A percentile compares a stretch with the other conserved stretches of the same genome.
These are phyloP conservation scores for Lasioglossum calceatum DNA, from an alignment of 2,888 invertebrate genomes.

Conservation along the genomic window DNA sequence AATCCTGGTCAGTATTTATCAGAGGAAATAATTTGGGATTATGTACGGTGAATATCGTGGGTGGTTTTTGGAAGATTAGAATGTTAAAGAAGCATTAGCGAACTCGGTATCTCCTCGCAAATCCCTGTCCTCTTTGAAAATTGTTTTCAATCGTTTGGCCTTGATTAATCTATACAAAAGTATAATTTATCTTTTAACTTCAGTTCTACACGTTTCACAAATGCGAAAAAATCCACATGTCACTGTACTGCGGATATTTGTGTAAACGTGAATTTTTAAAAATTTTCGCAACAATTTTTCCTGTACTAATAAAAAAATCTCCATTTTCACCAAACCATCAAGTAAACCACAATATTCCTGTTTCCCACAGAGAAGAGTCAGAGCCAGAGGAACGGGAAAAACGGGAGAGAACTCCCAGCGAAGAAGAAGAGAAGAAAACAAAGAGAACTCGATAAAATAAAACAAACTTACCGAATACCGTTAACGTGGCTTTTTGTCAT, in stretches of 20 bases:
- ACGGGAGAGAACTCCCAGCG: background rate
- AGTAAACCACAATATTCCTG: background rate
- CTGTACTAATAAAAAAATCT: background rate
- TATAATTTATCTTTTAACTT: background rate
- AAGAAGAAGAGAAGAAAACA: background rate
- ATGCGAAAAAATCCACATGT: background rate
- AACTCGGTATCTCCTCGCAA: background rate
- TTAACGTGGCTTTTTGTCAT: slow-evolving; percentile 20
- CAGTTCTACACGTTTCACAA: background rate
- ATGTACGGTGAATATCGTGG: background rate
- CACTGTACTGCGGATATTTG: too few species aligned
- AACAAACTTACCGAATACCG: background rate
- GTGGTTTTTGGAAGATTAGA: background rate
- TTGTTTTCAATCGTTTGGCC: background rate
- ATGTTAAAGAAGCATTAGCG: background rate
- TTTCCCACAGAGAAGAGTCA: background rate
- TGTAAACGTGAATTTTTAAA: too few species aligned
- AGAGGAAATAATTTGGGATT: background rate
- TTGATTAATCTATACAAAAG: background rate
- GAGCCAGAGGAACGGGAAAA: background rate
- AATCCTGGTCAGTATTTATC: background rate
- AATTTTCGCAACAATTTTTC: background rate
- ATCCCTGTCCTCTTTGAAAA: background rate
- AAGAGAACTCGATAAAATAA: background rate
- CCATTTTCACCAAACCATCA: background rate